Base-by-base conservation (phyloP, 2,113 vertebrate species). In the Otis tarda region DNA sequence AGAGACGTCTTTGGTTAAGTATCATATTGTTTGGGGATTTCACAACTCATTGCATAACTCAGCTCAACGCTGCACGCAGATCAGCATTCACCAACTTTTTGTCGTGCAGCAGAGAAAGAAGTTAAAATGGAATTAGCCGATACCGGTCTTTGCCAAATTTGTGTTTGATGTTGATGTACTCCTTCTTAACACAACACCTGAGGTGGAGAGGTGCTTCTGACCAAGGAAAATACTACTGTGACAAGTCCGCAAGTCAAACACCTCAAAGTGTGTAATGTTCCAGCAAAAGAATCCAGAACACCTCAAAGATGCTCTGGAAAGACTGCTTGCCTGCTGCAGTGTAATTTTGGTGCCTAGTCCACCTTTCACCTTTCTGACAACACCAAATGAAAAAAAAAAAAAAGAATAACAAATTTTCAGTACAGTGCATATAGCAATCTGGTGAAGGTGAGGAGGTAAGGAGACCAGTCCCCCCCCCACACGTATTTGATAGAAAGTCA, bases 61-160 rank as follows among this genome's bases (percentile, higher is more conserved):
- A 64, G 69, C 33, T 89, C 67, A 49, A 2, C 10, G 10, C 27
- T 56, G 37, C 0, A 35, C 0, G 0, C 20, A 65, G 35, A 41
- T n/a, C 22, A 76, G 43, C 30, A 16, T 57, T 71, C 60, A 52
- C 17, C 39, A 39, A 47, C 41, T 80, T 85, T 83, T 68, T 52
- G 21, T 68, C 23, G 27, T 5, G 68, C 24, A 67, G 53, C 16
- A 41, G 45, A 59, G 61, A 70, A 70, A 79, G 12, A 83, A 53
- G n/a, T 53, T 53, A 31, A 90, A 92, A 41, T 7, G 20, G 52
- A 95, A 83, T 52, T 47, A 59, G n/a, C 24, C 0, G 3, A 37
- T 19, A 41, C 6, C 47, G 37, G 28, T 31, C 30, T 83, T 91
- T 91, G 61, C 24, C 74, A 63, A 39, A 61, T 75, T 63, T 37